A percentile compares a stretch with the other conserved stretches of the same genome.
phyloP scores from a whole-genome alignment of 2,113 vertebrate species.

The Podiceps cristatus region DNA sequence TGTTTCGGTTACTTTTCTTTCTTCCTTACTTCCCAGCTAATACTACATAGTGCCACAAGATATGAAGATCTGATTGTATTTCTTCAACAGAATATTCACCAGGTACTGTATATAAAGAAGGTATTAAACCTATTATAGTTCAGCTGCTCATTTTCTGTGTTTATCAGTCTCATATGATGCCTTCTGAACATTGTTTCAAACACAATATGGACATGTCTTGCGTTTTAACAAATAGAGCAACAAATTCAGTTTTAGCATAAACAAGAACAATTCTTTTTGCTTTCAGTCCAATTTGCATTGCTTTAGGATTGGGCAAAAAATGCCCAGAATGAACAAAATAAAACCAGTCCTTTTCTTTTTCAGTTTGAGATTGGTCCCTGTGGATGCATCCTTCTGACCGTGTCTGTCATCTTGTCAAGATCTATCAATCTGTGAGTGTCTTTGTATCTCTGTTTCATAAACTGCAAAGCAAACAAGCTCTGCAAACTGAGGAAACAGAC shows the following conservation, averaged over 20 bases:
- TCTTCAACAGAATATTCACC: slow-evolving; percentile 85
- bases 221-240: background rate
- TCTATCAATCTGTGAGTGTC: slow-evolving; percentile 85
- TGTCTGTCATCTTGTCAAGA: slow-evolving; percentile 91
- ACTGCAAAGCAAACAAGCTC: background rate
- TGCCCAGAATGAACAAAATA: background rate
- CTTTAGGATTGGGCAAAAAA: background rate
- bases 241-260: background rate
- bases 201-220: rapidly evolving
- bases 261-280: background rate
- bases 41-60: slow-evolving; percentile 76
- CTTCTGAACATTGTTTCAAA: background rate
- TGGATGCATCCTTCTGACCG: slow-evolving; percentile 88
- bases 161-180: background rate
- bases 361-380: slow-evolving; percentile 89
- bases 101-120: slow-evolving; percentile 74
- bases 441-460: background rate
- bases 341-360: background rate
- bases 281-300: background rate
- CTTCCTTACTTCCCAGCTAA: slow-evolving; percentile 77
- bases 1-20: background rate
- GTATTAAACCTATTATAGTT: background rate
- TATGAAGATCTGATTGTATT: slow-evolving; percentile 82
- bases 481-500: background rate
- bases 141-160: background rate